These are phyloP conservation scores for Cephalotes varians DNA, from an alignment of 2,888 invertebrate genomes.

Conservation along the genomic window DNA sequence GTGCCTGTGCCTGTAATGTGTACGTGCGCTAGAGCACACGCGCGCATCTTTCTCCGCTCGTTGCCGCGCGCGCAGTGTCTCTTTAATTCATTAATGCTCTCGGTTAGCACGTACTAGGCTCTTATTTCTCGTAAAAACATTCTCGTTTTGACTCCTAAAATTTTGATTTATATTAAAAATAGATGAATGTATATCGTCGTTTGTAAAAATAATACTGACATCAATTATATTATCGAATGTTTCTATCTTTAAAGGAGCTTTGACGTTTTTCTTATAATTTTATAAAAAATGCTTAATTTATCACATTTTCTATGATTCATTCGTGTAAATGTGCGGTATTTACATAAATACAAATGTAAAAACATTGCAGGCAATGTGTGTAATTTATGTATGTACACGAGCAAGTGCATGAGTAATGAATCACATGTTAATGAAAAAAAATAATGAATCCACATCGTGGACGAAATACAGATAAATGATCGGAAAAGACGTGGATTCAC, in stretches of 20 bases:
- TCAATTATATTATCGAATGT: neutral
- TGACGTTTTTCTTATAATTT: neutral
- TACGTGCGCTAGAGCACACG: conserved; percentile 10
- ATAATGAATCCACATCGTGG: conserved; percentile 3
- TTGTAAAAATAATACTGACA: neutral
- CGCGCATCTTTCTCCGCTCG: conserved; percentile 49
- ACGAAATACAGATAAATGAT: conserved; percentile 22
- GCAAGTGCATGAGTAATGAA: conserved; percentile 18
- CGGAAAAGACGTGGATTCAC: neutral
- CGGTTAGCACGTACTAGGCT: neutral
- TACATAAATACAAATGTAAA: neutral
- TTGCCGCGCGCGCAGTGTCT: conserved; percentile 42
- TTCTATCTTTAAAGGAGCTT: neutral
- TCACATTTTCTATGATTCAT: neutral
- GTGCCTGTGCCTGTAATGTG: neutral
- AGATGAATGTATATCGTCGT: neutral
- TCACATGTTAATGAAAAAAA: conserved; percentile 27
- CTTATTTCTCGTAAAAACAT: neutral
- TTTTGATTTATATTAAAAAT: neutral
- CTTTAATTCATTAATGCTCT: conserved; percentile 35
- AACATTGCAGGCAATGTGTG: neutral
- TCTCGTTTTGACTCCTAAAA: neutral
- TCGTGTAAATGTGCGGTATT: neutral
- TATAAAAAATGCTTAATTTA: neutral
- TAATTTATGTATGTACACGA: neutral